phyloP scores from a whole-genome alignment of 2,797 vertebrate genomes.

The Gephyroberyx darwinii region DNA sequence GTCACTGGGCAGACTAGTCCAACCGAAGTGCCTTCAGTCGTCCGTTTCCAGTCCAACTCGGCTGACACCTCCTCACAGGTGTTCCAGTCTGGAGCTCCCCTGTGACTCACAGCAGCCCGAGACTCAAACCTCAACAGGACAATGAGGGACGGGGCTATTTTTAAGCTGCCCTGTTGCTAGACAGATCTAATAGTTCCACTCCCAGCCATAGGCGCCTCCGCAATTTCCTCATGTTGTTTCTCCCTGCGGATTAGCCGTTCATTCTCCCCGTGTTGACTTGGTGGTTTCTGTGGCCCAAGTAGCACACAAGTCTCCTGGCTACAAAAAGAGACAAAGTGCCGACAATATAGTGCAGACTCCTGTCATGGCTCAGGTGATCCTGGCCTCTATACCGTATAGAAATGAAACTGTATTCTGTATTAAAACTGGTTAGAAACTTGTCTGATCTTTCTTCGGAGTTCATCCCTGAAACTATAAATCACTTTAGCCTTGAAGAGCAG shows the following conservation, averaged over 20 bases:
- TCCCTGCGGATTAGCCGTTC: slow-evolving; percentile 15
- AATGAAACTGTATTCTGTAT: not conserved
- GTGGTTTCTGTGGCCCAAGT: not conserved
- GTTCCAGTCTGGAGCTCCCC: slow-evolving; percentile 28
- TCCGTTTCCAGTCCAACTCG: not conserved
- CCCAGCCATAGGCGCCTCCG: slow-evolving; percentile 17
- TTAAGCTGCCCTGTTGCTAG: slow-evolving; percentile 45
- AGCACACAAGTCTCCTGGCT: slow-evolving; percentile 13
- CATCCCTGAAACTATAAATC: not conserved
- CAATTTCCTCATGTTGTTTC: slow-evolving; percentile 16
- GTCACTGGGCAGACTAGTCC: slow-evolving; percentile 11
- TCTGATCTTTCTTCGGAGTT: not conserved
- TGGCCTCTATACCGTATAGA: not conserved
- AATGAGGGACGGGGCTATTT: slow-evolving; percentile 55
- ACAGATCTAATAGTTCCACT: slow-evolving; percentile 45
- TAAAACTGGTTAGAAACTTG: not conserved
- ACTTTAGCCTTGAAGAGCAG: not conserved
- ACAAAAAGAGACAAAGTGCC: slow-evolving; percentile 5
- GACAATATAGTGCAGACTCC: not conserved
- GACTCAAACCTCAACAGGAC: slow-evolving; percentile 46
- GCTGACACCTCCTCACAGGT: slow-evolving; percentile 5
- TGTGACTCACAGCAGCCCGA: slow-evolving; percentile 40
- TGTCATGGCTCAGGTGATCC: slow-evolving; percentile 3
- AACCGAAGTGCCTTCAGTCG: not conserved
- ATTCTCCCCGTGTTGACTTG: not conserved